A percentile compares a stretch with the other conserved stretches of the same genome.
These are phyloP conservation scores for Scaptomyza reducta DNA, from an alignment of 2,888 invertebrate genomes.

Conservation along the genomic window DNA sequence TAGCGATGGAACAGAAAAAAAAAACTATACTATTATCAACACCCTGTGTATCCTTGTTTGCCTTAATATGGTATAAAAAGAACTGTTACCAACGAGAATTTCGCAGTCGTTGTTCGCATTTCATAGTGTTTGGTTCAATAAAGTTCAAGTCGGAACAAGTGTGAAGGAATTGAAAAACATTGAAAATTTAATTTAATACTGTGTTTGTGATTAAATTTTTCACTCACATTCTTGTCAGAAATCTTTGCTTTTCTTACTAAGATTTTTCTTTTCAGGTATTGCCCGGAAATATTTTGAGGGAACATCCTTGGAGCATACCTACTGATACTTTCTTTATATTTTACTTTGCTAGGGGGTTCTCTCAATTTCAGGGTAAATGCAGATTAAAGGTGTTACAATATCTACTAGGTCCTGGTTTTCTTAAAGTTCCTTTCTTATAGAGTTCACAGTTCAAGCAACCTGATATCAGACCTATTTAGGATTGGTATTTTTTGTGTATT, in stretches of 20 bases:
- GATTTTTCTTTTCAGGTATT: constrained; percentile 4
- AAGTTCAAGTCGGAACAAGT: background rate
- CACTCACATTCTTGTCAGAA: background rate
- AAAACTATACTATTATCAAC: constrained; percentile 16
- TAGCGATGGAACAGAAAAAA: constrained; percentile 4
- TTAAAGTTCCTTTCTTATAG: too few species aligned
- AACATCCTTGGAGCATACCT: background rate
- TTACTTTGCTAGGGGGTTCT: background rate
- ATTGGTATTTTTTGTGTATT: background rate
- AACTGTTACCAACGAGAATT: constrained; percentile 7
- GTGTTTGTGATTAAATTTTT: constrained; percentile 1
- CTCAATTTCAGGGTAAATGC: background rate
- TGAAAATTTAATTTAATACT: too few species aligned
- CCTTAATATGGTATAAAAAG: constrained; percentile 49
- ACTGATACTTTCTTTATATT: background rate
- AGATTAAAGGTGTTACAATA: too few species aligned
- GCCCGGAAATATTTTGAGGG: too few species aligned
- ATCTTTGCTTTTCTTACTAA: background rate
- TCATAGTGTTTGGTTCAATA: constrained; percentile 16
- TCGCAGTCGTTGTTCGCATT: constrained; percentile 38
- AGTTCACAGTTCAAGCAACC: too few species aligned
- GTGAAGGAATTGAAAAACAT: background rate
- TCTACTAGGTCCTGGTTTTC: too few species aligned
- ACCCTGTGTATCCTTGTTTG: constrained; percentile 49
- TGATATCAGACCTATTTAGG: too few species aligned